Base-by-base conservation (phyloP, 2,888 invertebrate genomes). In the Drosophila putrida region DNA sequence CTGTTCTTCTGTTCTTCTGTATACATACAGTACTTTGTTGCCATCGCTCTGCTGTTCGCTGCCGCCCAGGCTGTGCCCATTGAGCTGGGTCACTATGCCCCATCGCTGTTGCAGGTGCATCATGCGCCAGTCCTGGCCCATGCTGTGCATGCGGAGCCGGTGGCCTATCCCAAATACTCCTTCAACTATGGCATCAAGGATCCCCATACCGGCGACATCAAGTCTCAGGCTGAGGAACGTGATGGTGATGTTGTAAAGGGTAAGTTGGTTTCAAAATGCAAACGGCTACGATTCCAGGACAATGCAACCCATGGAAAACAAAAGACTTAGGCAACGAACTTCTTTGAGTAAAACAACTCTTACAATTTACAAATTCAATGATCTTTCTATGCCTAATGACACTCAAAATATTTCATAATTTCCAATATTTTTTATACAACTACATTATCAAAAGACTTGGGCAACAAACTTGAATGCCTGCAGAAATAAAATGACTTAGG, bases 181-280 rank as follows among this genome's bases (percentile, higher is more conserved):
- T 95, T 95, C 89, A 95, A 95, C 88, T 95, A 95, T 81, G 95
- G 95, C 63, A 95, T 95, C 28, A 95, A 95, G 88, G 95, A 95
- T 82, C 94, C 94, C 4, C 95, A 95, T 80, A 95, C 95, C 8
- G 96, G 95, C n/a, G 95, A 95, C 88, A 94, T 95, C 60, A 95
- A 95, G 90, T 95, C 95, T 31, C 95, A 95, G 84, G 94, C 94
- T 47, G 95, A 95, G 90, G 94, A 94, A 83, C 93, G 95, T 76
- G 95, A 95, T 89, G 96, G 96, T 4, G 95, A 96, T 90, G 95
- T 95, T 10, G 96, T 96, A 25, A 95, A 95, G 93, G 86, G 86
- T 85, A 5, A 85, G 87, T 77, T 44, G 8, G 6, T 15, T 15
- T 3, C 13, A 57, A 68, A 28, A 28, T 28, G 20, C 62, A 33